Conservation (phyloP, 2,797 vertebrate genomes). For the Dicrostonyx torquatus region DNA sequence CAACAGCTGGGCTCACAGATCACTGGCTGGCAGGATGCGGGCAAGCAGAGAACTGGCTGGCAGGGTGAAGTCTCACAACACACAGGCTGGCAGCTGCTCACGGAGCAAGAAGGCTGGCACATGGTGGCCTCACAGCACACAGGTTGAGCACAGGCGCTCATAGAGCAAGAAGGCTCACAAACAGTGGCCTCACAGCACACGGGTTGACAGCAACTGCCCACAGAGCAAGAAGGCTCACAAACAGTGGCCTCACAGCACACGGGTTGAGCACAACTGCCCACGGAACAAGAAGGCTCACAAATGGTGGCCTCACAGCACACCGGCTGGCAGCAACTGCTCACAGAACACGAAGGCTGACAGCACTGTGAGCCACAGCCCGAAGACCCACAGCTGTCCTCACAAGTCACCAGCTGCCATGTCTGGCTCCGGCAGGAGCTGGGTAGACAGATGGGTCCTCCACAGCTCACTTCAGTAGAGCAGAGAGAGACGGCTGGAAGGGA, state of each 20-base stretch:
- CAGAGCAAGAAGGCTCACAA: neutral
- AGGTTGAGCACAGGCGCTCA: slow-evolving; percentile 36
- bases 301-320: neutral
- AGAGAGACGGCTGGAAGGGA: slow-evolving; percentile 75
- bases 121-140: neutral
- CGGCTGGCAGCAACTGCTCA: slow-evolving; percentile 40
- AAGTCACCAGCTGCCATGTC: slow-evolving; percentile 77
- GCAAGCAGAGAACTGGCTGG: slow-evolving; percentile 61
- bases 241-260: neutral
- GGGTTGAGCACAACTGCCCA: slow-evolving; percentile 14
- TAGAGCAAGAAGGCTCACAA: neutral
- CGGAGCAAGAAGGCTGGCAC: slow-evolving; percentile 12
- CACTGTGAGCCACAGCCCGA: slow-evolving; percentile 44
- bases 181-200: neutral
- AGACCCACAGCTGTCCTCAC: slow-evolving; percentile 63
- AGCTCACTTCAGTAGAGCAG: slow-evolving; percentile 73
- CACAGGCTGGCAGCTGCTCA: slow-evolving; percentile 55
- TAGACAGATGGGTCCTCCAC: slow-evolving; percentile 67
- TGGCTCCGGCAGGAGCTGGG: slow-evolving; percentile 76
- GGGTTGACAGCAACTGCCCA: slow-evolving; percentile 1
- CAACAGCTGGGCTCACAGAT: slow-evolving; percentile 71
- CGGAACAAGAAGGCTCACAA: neutral
- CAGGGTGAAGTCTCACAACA: slow-evolving; percentile 54
- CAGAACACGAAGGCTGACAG: slow-evolving; percentile 52
- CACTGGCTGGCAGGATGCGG: slow-evolving; percentile 60